Base-by-base conservation (phyloP, 2,113 vertebrate species). In the Patagioenas fasciata region DNA sequence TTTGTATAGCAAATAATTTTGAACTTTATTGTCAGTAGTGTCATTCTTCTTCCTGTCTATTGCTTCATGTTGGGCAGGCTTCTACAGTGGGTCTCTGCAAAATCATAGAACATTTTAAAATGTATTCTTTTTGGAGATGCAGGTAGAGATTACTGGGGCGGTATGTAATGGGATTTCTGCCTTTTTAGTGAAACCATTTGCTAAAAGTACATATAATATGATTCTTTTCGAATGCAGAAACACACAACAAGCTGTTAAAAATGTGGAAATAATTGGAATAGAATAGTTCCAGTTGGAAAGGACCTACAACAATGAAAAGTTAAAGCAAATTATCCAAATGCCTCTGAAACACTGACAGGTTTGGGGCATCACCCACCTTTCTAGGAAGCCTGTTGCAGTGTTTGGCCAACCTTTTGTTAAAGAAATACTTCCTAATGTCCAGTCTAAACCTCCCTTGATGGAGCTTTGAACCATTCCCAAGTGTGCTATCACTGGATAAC, bases 401-500 rank as follows among this genome's bases (percentile, higher is more conserved):
- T 36, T 24, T 77, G 44, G 44, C 11, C 31, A 44, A 19, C 10
- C 16, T 56, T 19, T 66, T 0, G 0, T 24, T 62, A 36, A 71
- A 48, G 21, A 56, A 47, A 15, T 64, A 20, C 4, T 71, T 60
- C 51, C 11, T 54, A 8, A 11, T 9, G 28, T 58, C 58, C 14
- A 42, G 8, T 36, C 38, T 66, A 10, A 66, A 71, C 15, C 31
- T 77, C 11, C 26, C 13, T 23, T 32, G 56, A 5, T 0, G 1
- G 36, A 36, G 25, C 38, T 71, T 48, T 65, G 51, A 71, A 14
- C 25, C 15, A 15, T 60, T 71, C 23, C n/a, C 13, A 8, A 0
- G 0, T 0, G 1, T 24, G 15, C 38, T 66, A 2, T 2, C 51
- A n/a, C 15, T 75, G 74, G 42, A 28, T 70, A 3, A 20, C 9